A percentile compares a stretch with the other conserved stretches of the same genome.
Conservation (phyloP, 2,888 invertebrate species). For the Monopis laevigella region DNA sequence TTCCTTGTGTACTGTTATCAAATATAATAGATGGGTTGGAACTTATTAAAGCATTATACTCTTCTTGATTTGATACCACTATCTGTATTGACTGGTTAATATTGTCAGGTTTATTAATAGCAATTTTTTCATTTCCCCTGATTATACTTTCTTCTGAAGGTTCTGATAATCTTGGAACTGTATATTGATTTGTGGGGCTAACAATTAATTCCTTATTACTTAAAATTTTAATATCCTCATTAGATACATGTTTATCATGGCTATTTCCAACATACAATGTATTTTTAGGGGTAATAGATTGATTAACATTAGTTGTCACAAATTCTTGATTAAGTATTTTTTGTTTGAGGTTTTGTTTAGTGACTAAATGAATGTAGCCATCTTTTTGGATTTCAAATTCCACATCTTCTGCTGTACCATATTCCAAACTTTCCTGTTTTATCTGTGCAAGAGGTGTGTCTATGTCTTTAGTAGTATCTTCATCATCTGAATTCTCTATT, state of each 20-base stretch:
- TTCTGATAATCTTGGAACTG: too few relatives aligned
- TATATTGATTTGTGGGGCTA: too few relatives aligned
- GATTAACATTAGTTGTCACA: constrained; percentile 26
- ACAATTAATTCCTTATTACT: too few relatives aligned
- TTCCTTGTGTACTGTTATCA: constrained; percentile 42
- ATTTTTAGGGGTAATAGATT: too few relatives aligned
- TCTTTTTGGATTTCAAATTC: constrained; percentile 42
- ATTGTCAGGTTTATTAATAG: constrained; percentile 36
- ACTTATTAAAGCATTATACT: constrained; percentile 54
- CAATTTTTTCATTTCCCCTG: too few relatives aligned
- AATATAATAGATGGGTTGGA: constrained; percentile 55
- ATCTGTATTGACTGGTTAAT: constrained; percentile 53
- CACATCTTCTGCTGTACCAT: constrained; percentile 22
- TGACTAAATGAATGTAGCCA: constrained; percentile 53
- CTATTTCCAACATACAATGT: too few relatives aligned
- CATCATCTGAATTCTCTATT: constrained; percentile 62
- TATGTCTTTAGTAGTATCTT: constrained; percentile 37
- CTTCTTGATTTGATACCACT: constrained; percentile 59
- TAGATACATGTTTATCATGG: too few relatives aligned
- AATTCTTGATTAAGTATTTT: constrained; percentile 51
- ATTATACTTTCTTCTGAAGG: too few relatives aligned
- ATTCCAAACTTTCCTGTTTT: constrained; percentile 34
- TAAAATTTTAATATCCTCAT: too few relatives aligned
- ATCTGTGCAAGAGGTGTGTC: constrained; percentile 27
- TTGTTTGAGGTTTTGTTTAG: constrained; percentile 29